phyloP scores from a whole-genome alignment of 2,797 vertebrate species.

The Leuciscus waleckii region DNA sequence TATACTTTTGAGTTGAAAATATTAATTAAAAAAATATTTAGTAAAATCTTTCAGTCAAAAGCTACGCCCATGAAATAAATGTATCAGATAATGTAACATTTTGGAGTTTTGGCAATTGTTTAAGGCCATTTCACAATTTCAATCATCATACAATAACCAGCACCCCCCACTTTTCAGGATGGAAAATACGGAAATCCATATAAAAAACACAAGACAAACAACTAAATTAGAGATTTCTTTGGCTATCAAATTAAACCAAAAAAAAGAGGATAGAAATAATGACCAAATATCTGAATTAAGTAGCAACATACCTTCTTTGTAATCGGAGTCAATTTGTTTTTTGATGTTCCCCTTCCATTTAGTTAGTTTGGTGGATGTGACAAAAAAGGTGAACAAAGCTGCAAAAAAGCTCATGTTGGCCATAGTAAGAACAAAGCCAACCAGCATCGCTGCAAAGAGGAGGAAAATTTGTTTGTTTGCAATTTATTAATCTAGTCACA shows the following conservation, averaged over 20 bases:
- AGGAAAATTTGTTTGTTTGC: not conserved
- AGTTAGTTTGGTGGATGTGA: constrained; percentile 92
- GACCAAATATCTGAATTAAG: not conserved
- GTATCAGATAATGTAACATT: too few species aligned
- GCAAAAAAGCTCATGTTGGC: constrained; percentile 96
- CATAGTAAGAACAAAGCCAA: constrained; percentile 92
- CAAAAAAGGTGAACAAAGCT: constrained; percentile 88
- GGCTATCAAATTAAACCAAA: too few species aligned
- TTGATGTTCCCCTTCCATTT: constrained; percentile 89
- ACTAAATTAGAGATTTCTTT: not conserved
- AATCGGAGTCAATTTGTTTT: constrained; percentile 88
- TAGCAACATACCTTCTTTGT: constrained; percentile 90
- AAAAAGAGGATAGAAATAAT: not conserved
- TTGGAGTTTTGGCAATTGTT: too few species aligned
- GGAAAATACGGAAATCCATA: not conserved
- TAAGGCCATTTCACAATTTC: not conserved
- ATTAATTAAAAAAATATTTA: not conserved
- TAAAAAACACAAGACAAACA: not conserved
- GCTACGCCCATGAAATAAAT: too few species aligned
- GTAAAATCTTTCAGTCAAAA: too few species aligned
- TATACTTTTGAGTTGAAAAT: not conserved
- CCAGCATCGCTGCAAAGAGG: constrained; percentile 83
- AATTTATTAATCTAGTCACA: not conserved
- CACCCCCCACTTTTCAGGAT: not conserved
- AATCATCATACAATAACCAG: too few species aligned